These are phyloP conservation scores for Synanthedon vespiformis DNA, from an alignment of 2,888 invertebrate genomes.

Conservation along the genomic window DNA sequence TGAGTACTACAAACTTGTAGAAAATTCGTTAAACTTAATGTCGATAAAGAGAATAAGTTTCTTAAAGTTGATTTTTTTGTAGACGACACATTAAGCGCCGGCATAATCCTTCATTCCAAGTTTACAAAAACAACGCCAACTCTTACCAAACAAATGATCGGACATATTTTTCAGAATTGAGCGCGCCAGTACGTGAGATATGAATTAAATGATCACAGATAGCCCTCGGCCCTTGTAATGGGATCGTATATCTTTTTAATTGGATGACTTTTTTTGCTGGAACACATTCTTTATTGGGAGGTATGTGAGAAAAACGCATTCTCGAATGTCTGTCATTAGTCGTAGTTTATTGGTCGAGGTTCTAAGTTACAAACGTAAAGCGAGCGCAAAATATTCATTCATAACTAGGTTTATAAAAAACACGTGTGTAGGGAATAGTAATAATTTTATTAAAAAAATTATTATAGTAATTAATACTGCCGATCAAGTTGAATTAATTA, in stretches of 20 bases:
- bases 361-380: slow-evolving; percentile 9
- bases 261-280: slow-evolving; percentile 47
- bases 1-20: too few relatives aligned
- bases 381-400: background rate
- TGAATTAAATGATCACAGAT: slow-evolving; percentile 52
- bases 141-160: background rate
- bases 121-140: background rate
- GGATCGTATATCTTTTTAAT: slow-evolving; percentile 58
- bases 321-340: slow-evolving; percentile 49
- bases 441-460: too few relatives aligned
- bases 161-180: background rate
- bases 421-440: background rate
- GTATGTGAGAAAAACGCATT: slow-evolving; percentile 56
- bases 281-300: slow-evolving; percentile 31
- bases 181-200: slow-evolving; percentile 45
- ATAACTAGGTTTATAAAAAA: too few relatives aligned
- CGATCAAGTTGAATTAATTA: too few relatives aligned
- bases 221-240: slow-evolving; percentile 40
- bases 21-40: too few relatives aligned
- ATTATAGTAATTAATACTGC: too few relatives aligned
- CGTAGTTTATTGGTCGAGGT: slow-evolving; percentile 20
- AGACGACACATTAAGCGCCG: background rate
- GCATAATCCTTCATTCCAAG: background rate
- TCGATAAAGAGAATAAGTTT: too few relatives aligned
- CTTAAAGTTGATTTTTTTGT: background rate